Conservation (phyloP, 2,888 invertebrate genomes). For the Cynaeus angustus region DNA sequence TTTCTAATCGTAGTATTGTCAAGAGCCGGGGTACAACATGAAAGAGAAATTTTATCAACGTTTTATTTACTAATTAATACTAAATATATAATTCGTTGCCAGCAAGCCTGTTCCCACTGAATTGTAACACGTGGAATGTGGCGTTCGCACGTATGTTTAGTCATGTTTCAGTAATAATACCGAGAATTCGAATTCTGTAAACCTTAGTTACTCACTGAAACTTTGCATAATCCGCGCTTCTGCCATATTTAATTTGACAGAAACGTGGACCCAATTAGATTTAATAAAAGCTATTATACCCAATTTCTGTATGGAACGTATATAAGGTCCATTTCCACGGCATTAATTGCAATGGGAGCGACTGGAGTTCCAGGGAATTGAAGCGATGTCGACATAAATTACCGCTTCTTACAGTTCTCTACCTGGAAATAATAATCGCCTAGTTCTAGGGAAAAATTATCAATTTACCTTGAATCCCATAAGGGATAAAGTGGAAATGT, state of each 20-base stretch:
- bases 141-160: not conserved
- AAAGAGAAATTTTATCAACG: no score
- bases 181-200: constrained; percentile 6
- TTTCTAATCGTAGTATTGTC: no score
- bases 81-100: no score
- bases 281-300: constrained; percentile 27
- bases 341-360: constrained; percentile 34
- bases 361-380: constrained; percentile 37
- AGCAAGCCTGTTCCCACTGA: no score
- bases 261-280: constrained; percentile 24
- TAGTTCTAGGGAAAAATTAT: constrained; percentile 43
- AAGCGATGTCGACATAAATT: constrained; percentile 34
- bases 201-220: constrained; percentile 20
- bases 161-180: constrained; percentile 15
- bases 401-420: constrained; percentile 35
- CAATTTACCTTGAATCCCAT: constrained; percentile 44
- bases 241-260: constrained; percentile 8
- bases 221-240: not conserved
- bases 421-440: constrained; percentile 44
- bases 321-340: constrained; percentile 13
- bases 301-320: constrained; percentile 15
- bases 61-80: no score
- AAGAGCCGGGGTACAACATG: no score
- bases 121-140: not conserved
- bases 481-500: constrained; percentile 35